Conservation (phyloP, 2,888 invertebrate genomes). For the Brachyptera putata region DNA sequence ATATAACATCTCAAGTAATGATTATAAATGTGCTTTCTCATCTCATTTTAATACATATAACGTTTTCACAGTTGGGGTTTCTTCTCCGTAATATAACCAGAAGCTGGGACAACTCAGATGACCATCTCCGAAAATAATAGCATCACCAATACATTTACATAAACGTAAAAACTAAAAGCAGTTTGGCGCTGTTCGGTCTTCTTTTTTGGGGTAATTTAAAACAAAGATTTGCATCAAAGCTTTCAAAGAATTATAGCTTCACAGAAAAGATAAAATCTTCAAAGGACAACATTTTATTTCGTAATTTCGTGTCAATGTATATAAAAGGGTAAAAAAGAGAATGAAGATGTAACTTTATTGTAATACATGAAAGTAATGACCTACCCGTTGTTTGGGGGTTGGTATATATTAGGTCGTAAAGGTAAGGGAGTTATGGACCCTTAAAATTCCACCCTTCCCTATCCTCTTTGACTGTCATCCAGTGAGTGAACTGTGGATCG, state of each 20-base stretch:
- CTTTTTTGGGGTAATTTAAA: neutral
- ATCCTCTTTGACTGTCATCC: too few species aligned
- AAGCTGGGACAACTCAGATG: neutral
- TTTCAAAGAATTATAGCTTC: neutral
- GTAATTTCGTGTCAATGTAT: slow-evolving; percentile 7
- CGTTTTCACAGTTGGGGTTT: neutral
- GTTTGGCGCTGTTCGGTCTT: too few species aligned
- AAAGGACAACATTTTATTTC: neutral
- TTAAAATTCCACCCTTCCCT: too few species aligned
- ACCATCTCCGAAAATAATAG: slow-evolving; percentile 7
- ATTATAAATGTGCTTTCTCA: slow-evolving; percentile 1
- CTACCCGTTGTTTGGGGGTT: neutral
- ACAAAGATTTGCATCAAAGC: neutral
- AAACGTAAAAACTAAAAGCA: too few species aligned
- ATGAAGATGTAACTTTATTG: neutral
- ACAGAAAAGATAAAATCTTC: slow-evolving; percentile 8
- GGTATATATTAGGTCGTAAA: too few species aligned
- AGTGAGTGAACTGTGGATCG: too few species aligned
- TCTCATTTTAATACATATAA: slow-evolving; percentile 9
- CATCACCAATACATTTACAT: neutral
- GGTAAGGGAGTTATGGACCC: too few species aligned
- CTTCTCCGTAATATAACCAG: neutral
- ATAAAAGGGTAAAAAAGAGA: neutral
- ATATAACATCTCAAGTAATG: too few species aligned
- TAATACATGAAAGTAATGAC: neutral